phyloP scores from a whole-genome alignment of 2,113 vertebrate species.

The Mugil cephalus region DNA sequence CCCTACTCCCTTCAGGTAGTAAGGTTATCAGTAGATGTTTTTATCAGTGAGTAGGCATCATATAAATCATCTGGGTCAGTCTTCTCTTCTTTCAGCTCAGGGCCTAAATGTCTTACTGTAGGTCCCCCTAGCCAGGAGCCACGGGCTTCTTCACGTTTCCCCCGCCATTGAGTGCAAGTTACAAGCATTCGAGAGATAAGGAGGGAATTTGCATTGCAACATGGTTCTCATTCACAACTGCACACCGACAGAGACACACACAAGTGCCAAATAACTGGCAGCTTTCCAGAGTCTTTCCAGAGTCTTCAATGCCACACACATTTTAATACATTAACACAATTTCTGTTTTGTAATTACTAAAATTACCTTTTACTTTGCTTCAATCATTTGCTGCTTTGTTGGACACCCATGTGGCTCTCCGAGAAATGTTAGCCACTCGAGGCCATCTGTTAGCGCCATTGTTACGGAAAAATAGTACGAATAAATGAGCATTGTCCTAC shows the following conservation, averaged over 20 bases:
- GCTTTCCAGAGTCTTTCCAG: not conserved
- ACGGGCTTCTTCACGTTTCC: slow-evolving; percentile 44
- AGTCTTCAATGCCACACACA: not conserved
- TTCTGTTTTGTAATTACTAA: slow-evolving; percentile 7
- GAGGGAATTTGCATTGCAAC: slow-evolving; percentile 35
- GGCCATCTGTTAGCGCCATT: slow-evolving; percentile 9
- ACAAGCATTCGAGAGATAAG: slow-evolving; percentile 31
- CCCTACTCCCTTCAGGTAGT: slow-evolving; percentile 33
- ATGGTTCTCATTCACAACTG: slow-evolving; percentile 21
- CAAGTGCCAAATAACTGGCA: slow-evolving; percentile 12
- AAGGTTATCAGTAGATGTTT: slow-evolving; percentile 61
- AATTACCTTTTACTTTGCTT: not conserved
- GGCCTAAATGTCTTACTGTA: slow-evolving; percentile 54
- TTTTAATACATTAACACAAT: not conserved
- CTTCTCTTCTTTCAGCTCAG: slow-evolving; percentile 74
- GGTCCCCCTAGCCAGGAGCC: slow-evolving; percentile 3
- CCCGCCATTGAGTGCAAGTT: slow-evolving; percentile 26
- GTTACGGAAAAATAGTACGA: not conserved
- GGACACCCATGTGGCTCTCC: slow-evolving; percentile 17
- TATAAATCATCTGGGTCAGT: slow-evolving; percentile 65
- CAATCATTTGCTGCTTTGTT: not conserved
- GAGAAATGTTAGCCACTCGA: slow-evolving; percentile 23
- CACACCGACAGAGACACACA: slow-evolving; percentile 10
- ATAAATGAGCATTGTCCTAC: slow-evolving; percentile 40
- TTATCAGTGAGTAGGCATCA: slow-evolving; percentile 56